Conservation (phyloP, 2,797 vertebrate genomes). For the Ptychobarbus kaznakovi region DNA sequence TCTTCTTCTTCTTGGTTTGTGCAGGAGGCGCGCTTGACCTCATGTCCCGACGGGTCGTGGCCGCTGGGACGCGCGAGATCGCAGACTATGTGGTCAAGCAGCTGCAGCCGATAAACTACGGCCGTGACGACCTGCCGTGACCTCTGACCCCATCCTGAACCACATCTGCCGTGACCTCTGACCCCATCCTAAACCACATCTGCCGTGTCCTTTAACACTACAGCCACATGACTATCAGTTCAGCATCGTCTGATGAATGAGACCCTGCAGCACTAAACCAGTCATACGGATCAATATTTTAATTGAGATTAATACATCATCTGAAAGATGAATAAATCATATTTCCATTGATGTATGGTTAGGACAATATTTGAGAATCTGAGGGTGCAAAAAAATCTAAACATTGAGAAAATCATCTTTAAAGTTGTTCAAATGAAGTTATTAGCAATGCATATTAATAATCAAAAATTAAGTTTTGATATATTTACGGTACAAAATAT, state of each 20-base stretch:
- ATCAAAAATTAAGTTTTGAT: no score
- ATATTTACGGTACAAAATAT: no score
- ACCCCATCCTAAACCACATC: slow-evolving; percentile 43
- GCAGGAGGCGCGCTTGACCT: slow-evolving; percentile 86
- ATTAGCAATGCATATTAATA: no score
- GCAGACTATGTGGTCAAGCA: slow-evolving; percentile 82
- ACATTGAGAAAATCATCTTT: no score
- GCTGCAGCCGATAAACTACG: slow-evolving; percentile 83
- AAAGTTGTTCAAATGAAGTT: no score
- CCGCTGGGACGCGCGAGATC: slow-evolving; percentile 82
- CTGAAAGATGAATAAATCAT: no score
- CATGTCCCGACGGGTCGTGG: slow-evolving; percentile 86
- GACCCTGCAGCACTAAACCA: not conserved
- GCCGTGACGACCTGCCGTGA: slow-evolving; percentile 75
- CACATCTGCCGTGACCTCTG: slow-evolving; percentile 34
- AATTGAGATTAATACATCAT: no score
- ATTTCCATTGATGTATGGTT: no score
- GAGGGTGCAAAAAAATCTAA: no score
- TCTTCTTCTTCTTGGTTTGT: not conserved
- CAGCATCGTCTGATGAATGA: not conserved
- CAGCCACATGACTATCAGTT: not conserved
- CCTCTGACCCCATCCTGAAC: slow-evolving; percentile 41
- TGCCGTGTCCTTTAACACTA: slow-evolving; percentile 48
- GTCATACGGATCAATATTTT: no score
- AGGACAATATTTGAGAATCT: no score